A percentile compares a stretch with the other conserved stretches of the same genome.
phyloP scores from a whole-genome alignment of 2,797 vertebrate species.

The Antrozous pallidus region DNA sequence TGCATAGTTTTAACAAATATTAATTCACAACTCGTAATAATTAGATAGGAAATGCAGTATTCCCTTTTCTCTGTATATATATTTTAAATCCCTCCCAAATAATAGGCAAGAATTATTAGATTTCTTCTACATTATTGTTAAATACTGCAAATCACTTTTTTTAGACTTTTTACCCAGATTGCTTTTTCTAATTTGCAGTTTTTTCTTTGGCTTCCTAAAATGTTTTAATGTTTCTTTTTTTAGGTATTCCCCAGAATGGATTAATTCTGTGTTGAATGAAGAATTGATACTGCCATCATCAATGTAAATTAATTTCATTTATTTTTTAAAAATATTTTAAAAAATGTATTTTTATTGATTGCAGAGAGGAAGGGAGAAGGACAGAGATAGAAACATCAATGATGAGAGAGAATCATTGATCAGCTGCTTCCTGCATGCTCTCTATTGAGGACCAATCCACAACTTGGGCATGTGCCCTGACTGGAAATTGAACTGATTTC shows the following conservation, averaged over 20 bases:
- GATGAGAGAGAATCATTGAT: too few species aligned
- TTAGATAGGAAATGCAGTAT: neutral
- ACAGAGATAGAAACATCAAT: too few species aligned
- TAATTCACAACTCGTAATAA: neutral
- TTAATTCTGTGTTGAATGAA: neutral
- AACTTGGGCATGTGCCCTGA: too few species aligned
- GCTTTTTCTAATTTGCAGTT: neutral
- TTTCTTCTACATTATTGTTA: neutral
- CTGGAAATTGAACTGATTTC: too few species aligned
- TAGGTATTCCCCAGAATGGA: neutral
- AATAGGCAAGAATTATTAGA: neutral
- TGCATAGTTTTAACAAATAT: neutral
- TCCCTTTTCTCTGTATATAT: neutral
- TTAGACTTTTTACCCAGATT: neutral
- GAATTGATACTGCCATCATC: neutral
- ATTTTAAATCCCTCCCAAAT: neutral
- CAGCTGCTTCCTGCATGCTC: too few species aligned
- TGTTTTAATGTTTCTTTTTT: neutral
- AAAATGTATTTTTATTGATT: too few species aligned
- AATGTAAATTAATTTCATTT: neutral
- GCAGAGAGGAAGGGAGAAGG: too few species aligned
- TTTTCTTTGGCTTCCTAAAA: slow-evolving; percentile 1
- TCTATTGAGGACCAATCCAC: too few species aligned
- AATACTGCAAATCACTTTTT: neutral
- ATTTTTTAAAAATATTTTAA: neutral